Conservation (phyloP, 2,888 invertebrate species). For the Tanytarsus gracilentus region DNA sequence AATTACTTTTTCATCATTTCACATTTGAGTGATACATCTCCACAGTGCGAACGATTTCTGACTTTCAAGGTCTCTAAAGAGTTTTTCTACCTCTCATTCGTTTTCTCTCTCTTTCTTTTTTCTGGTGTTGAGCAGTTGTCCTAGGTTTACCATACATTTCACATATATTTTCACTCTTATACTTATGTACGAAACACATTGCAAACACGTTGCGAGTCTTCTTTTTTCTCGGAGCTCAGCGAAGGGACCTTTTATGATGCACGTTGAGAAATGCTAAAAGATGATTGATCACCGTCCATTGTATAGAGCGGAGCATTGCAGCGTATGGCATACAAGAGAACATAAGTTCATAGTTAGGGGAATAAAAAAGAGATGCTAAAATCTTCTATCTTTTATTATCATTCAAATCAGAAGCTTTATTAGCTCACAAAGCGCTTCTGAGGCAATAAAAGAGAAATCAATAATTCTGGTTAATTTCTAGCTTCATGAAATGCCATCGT, state of each 20-base stretch:
- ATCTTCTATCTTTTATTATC: too few species aligned
- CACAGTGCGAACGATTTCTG: background rate
- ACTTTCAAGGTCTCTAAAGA: background rate
- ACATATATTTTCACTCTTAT: background rate
- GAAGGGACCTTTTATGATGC: constrained; percentile 21
- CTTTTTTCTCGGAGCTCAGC: background rate
- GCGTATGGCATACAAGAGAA: too few species aligned
- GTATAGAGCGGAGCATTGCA: background rate
- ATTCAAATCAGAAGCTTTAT: too few species aligned
- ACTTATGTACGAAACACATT: background rate
- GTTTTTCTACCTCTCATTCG: background rate
- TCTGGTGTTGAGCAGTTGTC: background rate
- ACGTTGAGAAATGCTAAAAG: background rate
- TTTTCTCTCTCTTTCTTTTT: background rate
- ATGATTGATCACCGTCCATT: constrained; percentile 28
- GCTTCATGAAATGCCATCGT: too few species aligned
- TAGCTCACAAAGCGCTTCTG: too few species aligned
- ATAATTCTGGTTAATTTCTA: too few species aligned
- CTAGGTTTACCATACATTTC: background rate
- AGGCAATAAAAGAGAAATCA: too few species aligned
- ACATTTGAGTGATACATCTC: background rate
- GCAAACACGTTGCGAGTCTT: background rate
- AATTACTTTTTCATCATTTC: background rate
- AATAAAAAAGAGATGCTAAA: too few species aligned
- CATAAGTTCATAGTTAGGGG: too few species aligned